Evolutionary conservation across 2,113 vertebrate genomes (phyloP).

Genomic region (Oryzias woworae): DNA sequence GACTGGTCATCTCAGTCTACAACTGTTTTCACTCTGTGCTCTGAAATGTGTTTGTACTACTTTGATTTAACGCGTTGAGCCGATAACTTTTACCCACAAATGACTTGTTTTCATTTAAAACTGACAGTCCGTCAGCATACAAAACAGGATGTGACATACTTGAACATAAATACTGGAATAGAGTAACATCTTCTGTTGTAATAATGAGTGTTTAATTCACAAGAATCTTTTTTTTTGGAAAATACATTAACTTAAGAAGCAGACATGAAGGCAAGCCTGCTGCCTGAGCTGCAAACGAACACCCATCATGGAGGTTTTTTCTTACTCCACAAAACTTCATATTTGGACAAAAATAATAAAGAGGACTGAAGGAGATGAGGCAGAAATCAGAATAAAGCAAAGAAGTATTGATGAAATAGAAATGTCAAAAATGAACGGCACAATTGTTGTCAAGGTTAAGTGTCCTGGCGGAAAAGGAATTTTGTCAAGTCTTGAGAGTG

Average conservation of each 20-base stretch:
- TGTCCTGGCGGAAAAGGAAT: conserved; percentile 18
- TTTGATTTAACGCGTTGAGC: conserved; percentile 16
- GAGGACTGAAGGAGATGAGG: conserved; percentile 17
- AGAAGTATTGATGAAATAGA: not conserved
- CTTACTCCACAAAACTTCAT: conserved; percentile 5
- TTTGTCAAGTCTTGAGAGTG: conserved; percentile 44
- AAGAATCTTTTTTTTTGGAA: not conserved
- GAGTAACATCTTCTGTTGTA: conserved; percentile 17
- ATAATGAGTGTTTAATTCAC: conserved; percentile 5
- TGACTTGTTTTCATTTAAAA: conserved; percentile 22
- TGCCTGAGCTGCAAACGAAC: conserved; percentile 18
- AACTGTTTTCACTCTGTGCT: conserved; percentile 24
- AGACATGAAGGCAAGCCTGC: conserved; percentile 25
- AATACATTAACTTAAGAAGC: conserved; percentile 5
- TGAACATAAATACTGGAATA: conserved; percentile 52
- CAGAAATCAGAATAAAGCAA: conserved; percentile 15
- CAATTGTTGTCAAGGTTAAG: not conserved
- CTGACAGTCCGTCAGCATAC: conserved; percentile 13
- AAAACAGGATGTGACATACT: conserved; percentile 38
- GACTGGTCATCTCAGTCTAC: conserved; percentile 19
- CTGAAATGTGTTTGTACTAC: conserved; percentile 25
- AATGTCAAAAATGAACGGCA: not conserved
- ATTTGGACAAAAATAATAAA: conserved; percentile 29
- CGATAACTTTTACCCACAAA: conserved; percentile 15
- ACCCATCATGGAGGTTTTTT: not conserved